Evolutionary conservation across 2,113 vertebrate genomes (phyloP), one percentile per base, ranked within the genome.

Genomic region (Centropristis striata): DNA sequence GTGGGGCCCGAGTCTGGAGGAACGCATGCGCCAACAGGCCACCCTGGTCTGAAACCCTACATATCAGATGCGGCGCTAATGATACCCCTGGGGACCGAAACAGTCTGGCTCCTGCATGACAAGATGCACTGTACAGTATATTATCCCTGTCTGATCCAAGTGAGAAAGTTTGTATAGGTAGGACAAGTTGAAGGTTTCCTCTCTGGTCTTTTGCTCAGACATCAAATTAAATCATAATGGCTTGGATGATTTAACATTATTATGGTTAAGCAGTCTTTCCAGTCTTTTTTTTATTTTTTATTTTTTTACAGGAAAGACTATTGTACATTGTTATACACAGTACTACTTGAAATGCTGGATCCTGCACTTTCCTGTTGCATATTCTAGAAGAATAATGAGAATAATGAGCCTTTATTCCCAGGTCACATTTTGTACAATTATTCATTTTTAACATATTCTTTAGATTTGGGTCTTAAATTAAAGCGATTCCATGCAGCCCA

Each of bases 41-140:
- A 72, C 66, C 76, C 54, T n/a, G 76, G 84, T 71, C 71, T 90
- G 59, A 79, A 86, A 86, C 61, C 80, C 79, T 65, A 79, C 81
- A 85, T 84, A 86, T 75, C 32, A 37, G 78, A 90, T 84, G 74
- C 41, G 2, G 53, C 28, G 20, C 87, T 94, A 94, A 94, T 94
- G 91, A 93, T 79, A 76, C 82, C 93, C 83, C 89, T 46, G 59
- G 92, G 87, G 91, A 93, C 69, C 2, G 1, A 32, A 60, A 59
- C 73, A 83, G 88, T 78, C 83, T 84, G 82, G 83, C 77, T 89
- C 75, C 75, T 65, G 75, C 79, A 82, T 70, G 83, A 75, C 83
- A 71, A 70, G 83, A 76, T 46, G 77, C 60, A 46, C 68, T 6
- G 58, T 69, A 64, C 37, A 57, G 63, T 58, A 42, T 63, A 55